Evolutionary conservation across 2,113 vertebrate genomes (phyloP).

Genomic region (Engraulis encrasicolus): DNA sequence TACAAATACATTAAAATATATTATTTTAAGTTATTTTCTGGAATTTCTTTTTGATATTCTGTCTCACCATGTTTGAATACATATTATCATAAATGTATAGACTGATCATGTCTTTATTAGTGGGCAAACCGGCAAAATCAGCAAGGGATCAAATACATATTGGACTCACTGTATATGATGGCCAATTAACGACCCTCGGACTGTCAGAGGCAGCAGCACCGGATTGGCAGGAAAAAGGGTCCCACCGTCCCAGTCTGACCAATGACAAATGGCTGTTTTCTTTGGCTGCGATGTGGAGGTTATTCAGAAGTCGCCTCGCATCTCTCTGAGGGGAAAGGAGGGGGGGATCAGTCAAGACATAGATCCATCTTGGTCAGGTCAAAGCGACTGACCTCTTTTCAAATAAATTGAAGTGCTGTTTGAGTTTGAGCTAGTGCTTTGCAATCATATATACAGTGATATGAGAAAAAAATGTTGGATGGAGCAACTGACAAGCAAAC

Average conservation of each 20-base stretch:
- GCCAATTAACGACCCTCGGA: constrained; percentile 2
- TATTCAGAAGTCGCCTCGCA: not conserved
- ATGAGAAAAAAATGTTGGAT: not conserved
- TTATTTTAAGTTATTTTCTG: too few relatives aligned
- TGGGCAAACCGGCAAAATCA: too few relatives aligned
- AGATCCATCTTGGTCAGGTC: constrained; percentile 13
- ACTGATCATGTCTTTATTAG: too few relatives aligned
- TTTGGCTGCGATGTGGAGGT: not conserved
- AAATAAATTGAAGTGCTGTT: not conserved
- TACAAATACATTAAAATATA: too few relatives aligned
- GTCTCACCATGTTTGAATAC: too few relatives aligned
- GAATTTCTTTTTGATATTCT: too few relatives aligned
- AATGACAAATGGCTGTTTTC: not conserved
- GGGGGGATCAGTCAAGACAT: not conserved
- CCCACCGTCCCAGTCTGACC: not conserved
- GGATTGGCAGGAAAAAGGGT: not conserved
- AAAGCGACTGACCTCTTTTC: not conserved
- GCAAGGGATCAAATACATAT: too few relatives aligned
- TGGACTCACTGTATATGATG: too few relatives aligned
- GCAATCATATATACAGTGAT: not conserved
- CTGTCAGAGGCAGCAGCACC: not conserved
- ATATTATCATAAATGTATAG: too few relatives aligned
- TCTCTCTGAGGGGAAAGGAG: too few relatives aligned
- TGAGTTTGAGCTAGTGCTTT: not conserved
- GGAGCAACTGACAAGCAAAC: not conserved